These are phyloP conservation scores for Agrilus planipennis DNA, from an alignment of 1,140 invertebrate genomes.

Conservation along the genomic window DNA sequence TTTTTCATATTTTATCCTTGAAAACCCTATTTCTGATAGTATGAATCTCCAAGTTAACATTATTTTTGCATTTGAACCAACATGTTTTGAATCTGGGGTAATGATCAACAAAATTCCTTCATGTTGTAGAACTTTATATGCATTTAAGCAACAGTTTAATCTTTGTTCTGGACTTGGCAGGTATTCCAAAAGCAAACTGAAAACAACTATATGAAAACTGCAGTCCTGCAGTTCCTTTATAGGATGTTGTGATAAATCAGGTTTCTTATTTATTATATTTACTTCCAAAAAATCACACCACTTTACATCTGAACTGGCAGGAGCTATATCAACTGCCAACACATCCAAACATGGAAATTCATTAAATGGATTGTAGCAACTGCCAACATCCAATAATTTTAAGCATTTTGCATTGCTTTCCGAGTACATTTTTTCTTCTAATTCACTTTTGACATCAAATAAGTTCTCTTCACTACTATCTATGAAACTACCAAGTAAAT, in stretches of 20 bases:
- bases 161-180: conserved; percentile 67
- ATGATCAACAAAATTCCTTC: conserved; percentile 73
- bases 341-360: conserved; percentile 56
- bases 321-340: conserved; percentile 70
- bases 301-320: conserved; percentile 56
- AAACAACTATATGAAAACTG: conserved; percentile 67
- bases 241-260: conserved; percentile 34
- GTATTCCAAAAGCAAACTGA: conserved; percentile 83
- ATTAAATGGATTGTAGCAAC: conserved; percentile 84
- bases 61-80: conserved; percentile 66
- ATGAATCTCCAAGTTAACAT: conserved; percentile 80
- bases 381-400: conserved; percentile 79
- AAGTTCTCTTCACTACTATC: no score
- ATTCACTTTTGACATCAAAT: conserved; percentile 10
- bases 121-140: conserved; percentile 57
- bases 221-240: conserved; percentile 12
- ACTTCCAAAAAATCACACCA: conserved; percentile 74
- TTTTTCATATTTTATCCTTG: conserved; percentile 73
- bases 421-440: neutral
- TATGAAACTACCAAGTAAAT: no score
- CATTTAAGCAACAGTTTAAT: conserved; percentile 63
- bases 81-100: conserved; percentile 87
- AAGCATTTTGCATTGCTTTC: conserved; percentile 1
- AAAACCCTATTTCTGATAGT: conserved; percentile 66
- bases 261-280: conserved; percentile 35